phyloP scores from a whole-genome alignment of 2,797 vertebrate species.

The Spinus pinus region DNA sequence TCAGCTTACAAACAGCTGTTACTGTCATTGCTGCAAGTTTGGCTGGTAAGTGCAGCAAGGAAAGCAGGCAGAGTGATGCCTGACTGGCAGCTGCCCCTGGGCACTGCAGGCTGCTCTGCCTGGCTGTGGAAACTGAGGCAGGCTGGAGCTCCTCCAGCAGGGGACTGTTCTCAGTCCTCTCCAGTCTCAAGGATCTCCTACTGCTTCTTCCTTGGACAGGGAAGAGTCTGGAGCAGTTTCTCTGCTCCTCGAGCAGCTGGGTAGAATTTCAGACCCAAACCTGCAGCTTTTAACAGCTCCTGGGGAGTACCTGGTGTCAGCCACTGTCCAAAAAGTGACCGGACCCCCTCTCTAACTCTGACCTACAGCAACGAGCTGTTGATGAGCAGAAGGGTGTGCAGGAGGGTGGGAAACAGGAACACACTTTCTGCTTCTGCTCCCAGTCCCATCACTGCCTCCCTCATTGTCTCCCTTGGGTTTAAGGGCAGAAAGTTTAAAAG shows the following conservation, averaged over 20 bases:
- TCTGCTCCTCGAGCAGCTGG: not conserved
- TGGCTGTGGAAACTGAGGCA: rapidly evolving
- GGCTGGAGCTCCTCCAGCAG: not conserved
- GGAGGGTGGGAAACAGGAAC: not conserved
- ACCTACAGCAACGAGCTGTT: not conserved
- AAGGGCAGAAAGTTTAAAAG: not conserved
- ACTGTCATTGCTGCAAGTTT: not conserved
- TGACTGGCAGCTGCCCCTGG: not conserved
- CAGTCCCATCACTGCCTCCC: no score
- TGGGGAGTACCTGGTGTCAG: not conserved
- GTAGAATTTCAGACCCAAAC: not conserved
- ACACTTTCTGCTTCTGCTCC: not conserved
- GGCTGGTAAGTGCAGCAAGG: not conserved
- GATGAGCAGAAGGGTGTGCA: not conserved
- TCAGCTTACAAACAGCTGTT: constrained; percentile 31
- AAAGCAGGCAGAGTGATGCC: not conserved
- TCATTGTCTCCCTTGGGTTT: not conserved
- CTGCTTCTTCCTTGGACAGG: not conserved
- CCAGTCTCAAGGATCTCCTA: not conserved
- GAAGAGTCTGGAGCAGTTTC: not conserved
- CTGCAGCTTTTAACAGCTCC: not conserved
- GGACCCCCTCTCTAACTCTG: not conserved
- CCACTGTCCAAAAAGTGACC: not conserved
- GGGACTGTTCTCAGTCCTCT: not conserved
- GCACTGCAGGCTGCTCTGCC: not conserved